Evolutionary conservation across 2,797 vertebrate species (phyloP), one percentile per base, ranked within the genome.

Genomic region (Microctenopoma steveboyesi): DNA sequence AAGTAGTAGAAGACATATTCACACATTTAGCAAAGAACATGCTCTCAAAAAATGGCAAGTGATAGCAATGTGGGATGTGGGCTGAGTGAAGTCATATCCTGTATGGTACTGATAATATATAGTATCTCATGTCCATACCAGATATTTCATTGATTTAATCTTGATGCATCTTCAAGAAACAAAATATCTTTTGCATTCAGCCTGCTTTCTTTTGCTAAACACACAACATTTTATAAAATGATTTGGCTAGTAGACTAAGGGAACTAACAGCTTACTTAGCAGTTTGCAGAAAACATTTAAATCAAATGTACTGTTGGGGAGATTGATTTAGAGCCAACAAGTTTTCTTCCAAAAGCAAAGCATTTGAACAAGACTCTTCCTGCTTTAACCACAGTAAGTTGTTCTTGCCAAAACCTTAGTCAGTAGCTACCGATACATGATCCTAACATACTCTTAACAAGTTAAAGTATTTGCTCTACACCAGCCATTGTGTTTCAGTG

Each of bases 271-370:
- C 64, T 64, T 57, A 7, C 53, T 79, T 75, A 72, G 69, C 78
- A 66, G 16, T 60, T 76, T 22, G 52, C 4, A 22, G 46, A 69
- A 69, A 43, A 33, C 2, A 60, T 58, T 52, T 14, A 12, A 78
- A 82, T 77, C 27, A 25, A 59, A 63, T 61, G n/a, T 68, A 18
- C 62, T 61, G 33, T 63, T 39, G 5, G 40, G 11, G 60, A 72
- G 56, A 79, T 70, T 45, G 27, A 77, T 82, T 61, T 69, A 27
- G 73, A 70, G 70, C 81, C 73, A 69, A 72, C 28, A 15, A 67
- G 27, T 25, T 46, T 69, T 66, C 50, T 40, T 69, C 45, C 45
- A 55, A 58, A 72, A 75, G 69, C 67, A 78, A 74, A 76, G n/a
- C 43, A 60, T 76, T 66, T 22, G 72, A 78, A 37, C 39, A 25